Percentiles rank a stretch among this genome's conserved stretches.
These are phyloP conservation scores for Pristionchus entomophagus DNA, from an alignment of 2,888 invertebrate species.

Conservation along the genomic window DNA sequence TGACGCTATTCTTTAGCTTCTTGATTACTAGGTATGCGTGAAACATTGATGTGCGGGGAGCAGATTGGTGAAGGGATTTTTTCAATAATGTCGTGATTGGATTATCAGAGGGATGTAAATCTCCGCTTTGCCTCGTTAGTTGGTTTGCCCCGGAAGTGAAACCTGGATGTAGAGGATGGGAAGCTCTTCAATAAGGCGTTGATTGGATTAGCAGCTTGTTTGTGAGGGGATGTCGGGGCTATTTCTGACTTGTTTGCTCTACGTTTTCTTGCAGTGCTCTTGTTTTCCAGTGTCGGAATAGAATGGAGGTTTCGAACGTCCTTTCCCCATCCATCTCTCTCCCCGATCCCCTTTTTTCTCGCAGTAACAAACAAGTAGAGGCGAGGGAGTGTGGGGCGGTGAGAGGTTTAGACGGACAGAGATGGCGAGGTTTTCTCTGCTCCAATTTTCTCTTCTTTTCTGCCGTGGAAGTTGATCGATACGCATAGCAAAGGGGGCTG, in stretches of 20 bases:
- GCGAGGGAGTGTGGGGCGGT: not conserved
- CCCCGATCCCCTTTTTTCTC: not conserved
- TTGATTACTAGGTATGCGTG: too few relatives aligned
- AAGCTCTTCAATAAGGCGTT: not conserved
- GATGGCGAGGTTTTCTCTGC: not conserved
- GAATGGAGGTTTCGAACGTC: not conserved
- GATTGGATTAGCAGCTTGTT: slow-evolving; percentile 14
- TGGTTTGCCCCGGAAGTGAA: too few relatives aligned
- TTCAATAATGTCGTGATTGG: not conserved
- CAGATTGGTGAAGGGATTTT: too few relatives aligned
- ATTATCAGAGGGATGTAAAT: too few relatives aligned
- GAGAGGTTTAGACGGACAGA: not conserved
- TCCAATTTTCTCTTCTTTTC: not conserved
- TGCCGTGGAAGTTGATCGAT: not conserved
- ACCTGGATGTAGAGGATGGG: not conserved
- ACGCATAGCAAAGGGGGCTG: not conserved
- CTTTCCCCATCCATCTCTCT: not conserved
- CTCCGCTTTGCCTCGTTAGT: too few relatives aligned
- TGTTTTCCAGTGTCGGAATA: not conserved
- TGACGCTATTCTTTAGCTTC: too few relatives aligned
- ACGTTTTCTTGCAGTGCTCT: not conserved
- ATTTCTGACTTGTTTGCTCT: slow-evolving; percentile 15
- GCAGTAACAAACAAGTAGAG: slow-evolving; percentile 37
- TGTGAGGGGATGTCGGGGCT: not conserved
- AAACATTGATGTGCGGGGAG: not conserved